Base-by-base conservation (phyloP, 2,113 vertebrate species). In the Todiramphus saurophagus region DNA sequence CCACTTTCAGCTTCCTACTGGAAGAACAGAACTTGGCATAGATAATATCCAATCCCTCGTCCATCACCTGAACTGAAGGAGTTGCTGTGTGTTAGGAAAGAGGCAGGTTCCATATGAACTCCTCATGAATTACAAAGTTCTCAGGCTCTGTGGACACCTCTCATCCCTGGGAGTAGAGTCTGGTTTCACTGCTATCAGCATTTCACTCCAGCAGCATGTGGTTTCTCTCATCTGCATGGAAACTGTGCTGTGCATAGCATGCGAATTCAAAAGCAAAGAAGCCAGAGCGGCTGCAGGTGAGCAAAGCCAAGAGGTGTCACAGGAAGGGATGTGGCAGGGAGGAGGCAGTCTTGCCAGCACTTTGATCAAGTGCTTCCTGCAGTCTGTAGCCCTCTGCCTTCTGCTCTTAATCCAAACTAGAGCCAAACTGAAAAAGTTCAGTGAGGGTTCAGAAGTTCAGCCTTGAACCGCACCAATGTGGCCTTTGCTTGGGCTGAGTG, bases 331-430 rank as follows among this genome's bases (percentile, higher is more conserved):
- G 81, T 96, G 92, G 94, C 94, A 94, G 92, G 92, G 87, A 93
- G 58, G 75, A 96, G 82, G 75, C 91, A 90, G 81, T 43, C 89
- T 96, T 23, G 93, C 97, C 95, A 93, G 89, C 75, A 83, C 94
- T 97, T 97, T 97, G 92, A 97, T 96, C 43, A 17, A 97, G 89
- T 94, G 89, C 79, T 96, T 96, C 97, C 96, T 95, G 87, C 76
- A 85, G 86, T 82, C 81, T 96, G 53, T 74, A 94, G 89, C 85
- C 85, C 63, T 88, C 87, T 96, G 91, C 81, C 59, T 96, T 94
- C 86, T 95, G 89, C 93, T 95, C 62, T 94, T 90, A 92, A 95
- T 96, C 93, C 91, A 97, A 93, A 97, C 79, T 91, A 96, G 96
- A 94, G 70, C 79, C 76, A 60, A 84, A 82, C 16, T 97, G 94